Base-by-base conservation (phyloP, 2,888 invertebrate species). In the Syrphus vitripennis region DNA sequence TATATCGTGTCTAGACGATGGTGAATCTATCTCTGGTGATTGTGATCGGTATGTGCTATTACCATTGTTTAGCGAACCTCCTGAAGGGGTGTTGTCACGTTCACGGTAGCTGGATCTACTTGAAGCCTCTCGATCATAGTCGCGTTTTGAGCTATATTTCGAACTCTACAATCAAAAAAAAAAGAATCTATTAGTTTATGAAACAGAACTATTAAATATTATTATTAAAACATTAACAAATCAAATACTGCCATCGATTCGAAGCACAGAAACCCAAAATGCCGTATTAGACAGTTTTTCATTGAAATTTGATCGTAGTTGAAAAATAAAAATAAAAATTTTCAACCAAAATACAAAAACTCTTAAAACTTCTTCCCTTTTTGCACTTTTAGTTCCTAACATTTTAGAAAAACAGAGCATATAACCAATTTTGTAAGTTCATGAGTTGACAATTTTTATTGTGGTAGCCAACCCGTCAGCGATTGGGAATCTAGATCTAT, bases 61-160 rank as follows among this genome's bases (percentile, higher is more conserved):
- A 94, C 91, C 95, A 94, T 92, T 95, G 89, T 91, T 92, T 88
- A 89, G 89, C 87, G 91, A 90, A 77, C 90, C 88, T 5, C 89
- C 87, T 16, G 87, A 84, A 67, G 92, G 92, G 75, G 92, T 92
- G 87, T 92, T 90, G 88, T 92, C 92, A 88, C 92, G 91, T 87
- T 92, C 92, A 88, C 91, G 90, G 90, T 92, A 92, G 88, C 90
- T 92, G 87, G 92, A 91, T 88, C 92, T 91, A 75, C 88, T 88
- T 50, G 88, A 88, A 91, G 89, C 91, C 93, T 92, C 92, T 88
- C 92, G 92, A 90, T 92, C 92, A 92, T 94, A 94, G 90, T 95
- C 95, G 93, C 95, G 94, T 93, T 95, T 95, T 92, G 97, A 96
- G 94, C 95, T 95, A 89, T 97, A 97, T 93, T 97, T 95, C 89